A percentile compares a stretch with the other conserved stretches of the same genome.
Evolutionary conservation across 2,888 invertebrate genomes (phyloP).

Genomic region (Elegia similella): DNA sequence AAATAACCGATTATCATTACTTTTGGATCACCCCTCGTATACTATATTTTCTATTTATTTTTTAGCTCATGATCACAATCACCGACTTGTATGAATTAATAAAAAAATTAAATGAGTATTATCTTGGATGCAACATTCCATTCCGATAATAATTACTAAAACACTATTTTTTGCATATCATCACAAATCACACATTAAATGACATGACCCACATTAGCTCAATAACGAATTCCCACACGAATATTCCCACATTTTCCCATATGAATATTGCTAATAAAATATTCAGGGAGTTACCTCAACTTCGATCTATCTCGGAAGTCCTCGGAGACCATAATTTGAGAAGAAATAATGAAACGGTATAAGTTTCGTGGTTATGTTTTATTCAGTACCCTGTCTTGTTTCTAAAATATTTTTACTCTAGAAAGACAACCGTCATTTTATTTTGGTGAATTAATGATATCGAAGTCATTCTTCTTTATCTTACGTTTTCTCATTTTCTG

Average conservation of each 20-base stretch:
- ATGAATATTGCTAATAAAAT: conserved; percentile 45
- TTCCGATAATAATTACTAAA: too few species aligned
- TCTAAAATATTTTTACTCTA: conserved; percentile 19
- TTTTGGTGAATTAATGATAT: not conserved
- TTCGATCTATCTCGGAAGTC: conserved; percentile 44
- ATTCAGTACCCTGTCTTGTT: conserved; percentile 37
- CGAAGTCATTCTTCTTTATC: not conserved
- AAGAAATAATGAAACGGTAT: conserved; percentile 56
- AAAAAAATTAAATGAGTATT: too few species aligned
- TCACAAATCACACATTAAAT: not conserved
- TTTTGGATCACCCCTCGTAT: too few species aligned
- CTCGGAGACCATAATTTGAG: conserved; percentile 50
- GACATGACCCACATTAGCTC: conserved; percentile 27
- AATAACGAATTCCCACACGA: conserved; percentile 36
- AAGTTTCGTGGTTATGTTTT: conserved; percentile 46
- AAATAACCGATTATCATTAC: too few species aligned
- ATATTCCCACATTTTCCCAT: conserved; percentile 37
- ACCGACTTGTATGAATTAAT: too few species aligned
- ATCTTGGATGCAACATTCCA: too few species aligned
- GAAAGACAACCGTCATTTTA: conserved; percentile 7
- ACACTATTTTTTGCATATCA: not conserved
- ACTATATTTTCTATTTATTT: too few species aligned
- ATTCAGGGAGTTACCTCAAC: conserved; percentile 48
- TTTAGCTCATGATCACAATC: too few species aligned
- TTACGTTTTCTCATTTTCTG: not conserved